Percentiles rank a stretch among this genome's conserved stretches.
These are phyloP conservation scores for Caenorhabditis sinica DNA, from an alignment of 2,888 invertebrate genomes.

Conservation along the genomic window DNA sequence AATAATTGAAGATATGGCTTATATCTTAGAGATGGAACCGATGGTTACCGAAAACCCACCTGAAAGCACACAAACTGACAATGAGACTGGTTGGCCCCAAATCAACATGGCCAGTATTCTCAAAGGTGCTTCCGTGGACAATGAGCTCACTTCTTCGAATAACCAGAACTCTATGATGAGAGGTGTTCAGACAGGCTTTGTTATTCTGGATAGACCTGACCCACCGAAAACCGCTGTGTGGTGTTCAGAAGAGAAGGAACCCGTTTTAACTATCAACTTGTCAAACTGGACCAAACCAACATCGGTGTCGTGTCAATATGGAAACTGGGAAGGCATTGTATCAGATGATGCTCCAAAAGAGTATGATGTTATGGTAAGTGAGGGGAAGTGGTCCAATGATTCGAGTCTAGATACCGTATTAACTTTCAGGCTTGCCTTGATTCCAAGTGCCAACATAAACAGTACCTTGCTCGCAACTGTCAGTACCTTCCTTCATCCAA, in stretches of 20 bases:
- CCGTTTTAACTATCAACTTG: background rate
- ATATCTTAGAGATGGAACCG: too few species aligned
- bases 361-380: slow-evolving; percentile 16
- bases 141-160: background rate
- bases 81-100: too few species aligned
- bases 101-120: too few species aligned
- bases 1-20: too few species aligned
- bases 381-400: too few species aligned
- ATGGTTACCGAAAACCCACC: too few species aligned
- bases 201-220: background rate
- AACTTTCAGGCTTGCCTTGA: slow-evolving; percentile 2
- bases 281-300: background rate
- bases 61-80: too few species aligned
- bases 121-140: background rate
- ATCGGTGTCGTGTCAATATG: slow-evolving; percentile 1
- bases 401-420: background rate
- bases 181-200: background rate
- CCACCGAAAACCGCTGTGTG: background rate
- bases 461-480: background rate
- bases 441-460: background rate
- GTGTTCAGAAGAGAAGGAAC: background rate
- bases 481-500: background rate
- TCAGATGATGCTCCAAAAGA: background rate
- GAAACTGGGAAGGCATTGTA: background rate
- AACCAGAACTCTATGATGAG: background rate